Conservation (phyloP, 2,888 invertebrate genomes). For the Campopleginae sp. region DNA sequence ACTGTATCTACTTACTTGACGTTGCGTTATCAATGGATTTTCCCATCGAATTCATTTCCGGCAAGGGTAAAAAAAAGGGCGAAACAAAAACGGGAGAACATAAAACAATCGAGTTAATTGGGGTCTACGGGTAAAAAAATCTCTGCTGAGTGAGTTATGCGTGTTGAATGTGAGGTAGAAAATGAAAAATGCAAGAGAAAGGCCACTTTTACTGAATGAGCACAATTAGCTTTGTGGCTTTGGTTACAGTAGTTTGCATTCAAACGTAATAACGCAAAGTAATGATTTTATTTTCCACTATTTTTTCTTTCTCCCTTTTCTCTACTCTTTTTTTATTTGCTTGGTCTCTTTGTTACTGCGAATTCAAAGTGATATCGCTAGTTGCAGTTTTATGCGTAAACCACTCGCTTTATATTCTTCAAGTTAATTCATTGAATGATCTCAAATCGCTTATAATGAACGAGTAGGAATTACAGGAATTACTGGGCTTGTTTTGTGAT, state of each 20-base stretch:
- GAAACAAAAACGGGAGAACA: slow-evolving; percentile 2
- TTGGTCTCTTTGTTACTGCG: not conserved
- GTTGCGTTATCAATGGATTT: not conserved
- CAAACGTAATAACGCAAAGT: slow-evolving; percentile 40
- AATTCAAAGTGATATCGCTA: not conserved
- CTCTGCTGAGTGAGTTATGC: slow-evolving; percentile 17
- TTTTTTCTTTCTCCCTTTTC: not conserved
- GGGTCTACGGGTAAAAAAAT: slow-evolving; percentile 13
- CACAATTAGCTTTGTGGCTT: slow-evolving; percentile 54
- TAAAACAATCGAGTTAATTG: slow-evolving; percentile 40
- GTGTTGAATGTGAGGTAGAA: slow-evolving; percentile 21
- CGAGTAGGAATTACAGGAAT: not conserved
- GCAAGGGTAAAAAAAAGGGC: not conserved
- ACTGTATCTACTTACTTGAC: slow-evolving; percentile 2
- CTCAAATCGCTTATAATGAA: not conserved
- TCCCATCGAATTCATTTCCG: not conserved
- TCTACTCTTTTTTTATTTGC: not conserved
- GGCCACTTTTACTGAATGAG: slow-evolving; percentile 45
- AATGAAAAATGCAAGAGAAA: slow-evolving; percentile 1
- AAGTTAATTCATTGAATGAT: not conserved
- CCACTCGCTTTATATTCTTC: not conserved
- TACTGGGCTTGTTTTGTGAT: not conserved
- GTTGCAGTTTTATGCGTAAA: not conserved
- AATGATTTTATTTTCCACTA: not conserved
- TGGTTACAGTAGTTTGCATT: slow-evolving; percentile 29